Evolutionary conservation across 2,888 invertebrate species (phyloP), one percentile per base, ranked within the genome.

Genomic region (Papilio elwesi): DNA sequence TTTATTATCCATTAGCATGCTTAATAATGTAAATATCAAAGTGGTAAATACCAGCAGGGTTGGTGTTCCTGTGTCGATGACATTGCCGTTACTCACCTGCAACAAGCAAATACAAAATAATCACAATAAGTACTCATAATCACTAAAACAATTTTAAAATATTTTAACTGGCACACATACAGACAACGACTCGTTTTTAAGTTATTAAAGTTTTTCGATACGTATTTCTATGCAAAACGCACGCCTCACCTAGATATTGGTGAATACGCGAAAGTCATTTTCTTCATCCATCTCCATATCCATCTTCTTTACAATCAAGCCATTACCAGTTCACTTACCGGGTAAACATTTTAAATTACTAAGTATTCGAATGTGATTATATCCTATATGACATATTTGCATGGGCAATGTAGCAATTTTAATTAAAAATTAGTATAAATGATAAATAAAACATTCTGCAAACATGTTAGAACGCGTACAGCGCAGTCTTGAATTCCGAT

Each of bases 31-130:
- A 83, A 81, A 81, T 83, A 73, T 63, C 38, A 73, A 76, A 85
- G 84, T 80, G 73, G 84, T 91, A 92, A 88, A 88, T 93, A 93
- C 93, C 93, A 93, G 92, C 85, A 93, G 84, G 83, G 93, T 92
- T 81, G 92, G 90, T 84, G 93, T 93, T 90, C 93, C 93, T 82
- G 93, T 91, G 85, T 93, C 93, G 93, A 93, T 91, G 92, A 93
- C 93, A 93, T 93, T 93, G 92, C 93, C 93, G 93, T 93, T 93
- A 93, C 93, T 93, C 93, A 93, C 93, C 93, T 93, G 92, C 81
- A 92, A 92, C 79, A 81, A 88, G 85, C 70, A 84, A 83, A 82
- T 65, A 48, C 55, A 63, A 15, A 55, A 55, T 71, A 68, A 65
- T n/a, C n/a, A n/a, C n/a, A n/a, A n/a, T n/a, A n/a, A n/a, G n/a